Base-by-base conservation (phyloP, 2,113 vertebrate species). In the Channa argus region DNA sequence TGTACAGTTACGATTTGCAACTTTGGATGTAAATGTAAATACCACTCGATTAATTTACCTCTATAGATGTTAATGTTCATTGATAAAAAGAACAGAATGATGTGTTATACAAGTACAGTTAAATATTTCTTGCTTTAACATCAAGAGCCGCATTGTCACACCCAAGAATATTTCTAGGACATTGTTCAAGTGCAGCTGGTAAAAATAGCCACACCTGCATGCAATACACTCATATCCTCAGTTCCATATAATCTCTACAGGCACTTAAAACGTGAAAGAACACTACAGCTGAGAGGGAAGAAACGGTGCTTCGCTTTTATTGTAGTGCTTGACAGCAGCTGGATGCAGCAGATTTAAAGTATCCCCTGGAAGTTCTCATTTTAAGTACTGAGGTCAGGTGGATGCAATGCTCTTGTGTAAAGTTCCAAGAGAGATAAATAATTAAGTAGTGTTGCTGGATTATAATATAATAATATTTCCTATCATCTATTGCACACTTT, bases 371-470 rank as follows among this genome's bases (percentile, higher is more conserved):
- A 52, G 43, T 37, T 79, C 44, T 72, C 14, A 53, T 71, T 73
- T 70, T 13, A 59, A 43, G 78, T 59, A 67, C 55, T 43, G 53
- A 64, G 34, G 6, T 11, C 55, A 63, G 50, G 47, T 46, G 63
- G 67, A 33, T 45, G 61, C 61, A 38, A 49, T 37, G 14, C 36
- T 73, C 10, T 46, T 61, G 71, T 59, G 10, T 47, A 50, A 74
- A 50, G 56, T 78, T 80, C 41, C 15, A 69, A 71, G 46, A 62
- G 74, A 12, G 54, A 58, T 37, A 33, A 58, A 79, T 71, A 78
- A 90, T 78, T 66, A 70, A 37, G 52, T 78, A 44, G 43, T 80
- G 81, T 51, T 72, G 72, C 58, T 74, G 70, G 51, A 24, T 24
- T 24, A 24, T 24, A 24, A 24, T 24, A 24, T 24, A 24, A 24